phyloP scores from a whole-genome alignment of 2,797 vertebrate species.

The Ispidina picta region DNA sequence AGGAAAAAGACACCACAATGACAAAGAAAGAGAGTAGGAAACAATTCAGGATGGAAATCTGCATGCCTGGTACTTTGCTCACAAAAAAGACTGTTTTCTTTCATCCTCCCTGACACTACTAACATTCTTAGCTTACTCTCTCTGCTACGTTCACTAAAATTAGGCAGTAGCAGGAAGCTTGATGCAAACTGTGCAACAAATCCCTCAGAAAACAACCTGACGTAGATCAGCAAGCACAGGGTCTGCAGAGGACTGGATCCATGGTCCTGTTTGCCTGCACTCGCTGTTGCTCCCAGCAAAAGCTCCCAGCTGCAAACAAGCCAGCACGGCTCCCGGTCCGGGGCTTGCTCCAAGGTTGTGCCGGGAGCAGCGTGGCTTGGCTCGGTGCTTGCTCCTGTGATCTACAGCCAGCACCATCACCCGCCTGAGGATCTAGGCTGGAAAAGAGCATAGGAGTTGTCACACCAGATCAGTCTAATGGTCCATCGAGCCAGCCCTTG shows the following conservation, averaged over 20 bases:
- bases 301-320: not conserved
- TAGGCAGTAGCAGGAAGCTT: not conserved
- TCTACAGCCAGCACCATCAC: not conserved
- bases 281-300: rapidly evolving
- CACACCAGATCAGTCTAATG: not conserved
- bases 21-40: not conserved
- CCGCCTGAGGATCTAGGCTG: not conserved
- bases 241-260: not conserved
- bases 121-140: not conserved
- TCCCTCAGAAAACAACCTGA: not conserved
- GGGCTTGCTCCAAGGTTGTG: not conserved
- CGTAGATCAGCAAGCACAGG: not conserved
- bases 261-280: not conserved
- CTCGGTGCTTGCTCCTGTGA: rapidly evolving
- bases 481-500: not conserved
- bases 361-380: rapidly evolving
- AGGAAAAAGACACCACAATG: not conserved
- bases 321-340: rapidly evolving
- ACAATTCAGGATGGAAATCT: not conserved
- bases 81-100: not conserved
- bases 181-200: not conserved
- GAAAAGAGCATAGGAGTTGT: not conserved
- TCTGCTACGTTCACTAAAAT: not conserved
- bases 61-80: not conserved
- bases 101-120: not conserved